These are phyloP conservation scores for Morelia viridis DNA, from an alignment of 2,797 vertebrate genomes.

Conservation along the genomic window DNA sequence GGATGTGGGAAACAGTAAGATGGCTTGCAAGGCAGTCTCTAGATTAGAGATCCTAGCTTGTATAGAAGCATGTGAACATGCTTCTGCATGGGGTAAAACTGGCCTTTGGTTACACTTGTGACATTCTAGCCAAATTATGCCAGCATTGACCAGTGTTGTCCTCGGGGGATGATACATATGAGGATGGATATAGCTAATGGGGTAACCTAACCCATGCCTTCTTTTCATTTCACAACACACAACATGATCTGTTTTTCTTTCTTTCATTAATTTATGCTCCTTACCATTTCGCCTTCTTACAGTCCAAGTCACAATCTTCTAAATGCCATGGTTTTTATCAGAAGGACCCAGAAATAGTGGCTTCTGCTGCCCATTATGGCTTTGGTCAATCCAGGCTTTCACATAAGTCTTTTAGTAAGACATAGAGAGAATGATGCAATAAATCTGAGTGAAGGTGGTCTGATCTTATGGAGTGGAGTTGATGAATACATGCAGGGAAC, in stretches of 20 bases:
- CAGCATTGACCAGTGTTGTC: background rate
- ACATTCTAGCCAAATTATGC: background rate
- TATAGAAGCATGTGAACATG: background rate
- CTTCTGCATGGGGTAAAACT: background rate
- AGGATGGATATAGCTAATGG: background rate
- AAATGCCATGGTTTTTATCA: background rate
- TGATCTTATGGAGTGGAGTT: background rate
- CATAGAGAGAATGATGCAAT: background rate
- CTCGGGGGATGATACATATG: background rate
- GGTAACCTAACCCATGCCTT: background rate
- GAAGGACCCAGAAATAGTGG: background rate
- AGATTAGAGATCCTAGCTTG: background rate
- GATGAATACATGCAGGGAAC: background rate
- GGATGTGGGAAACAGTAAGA: background rate
- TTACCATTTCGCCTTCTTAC: background rate
- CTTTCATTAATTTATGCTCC: background rate
- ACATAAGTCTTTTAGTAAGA: background rate
- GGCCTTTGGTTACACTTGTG: background rate
- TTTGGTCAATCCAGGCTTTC: background rate
- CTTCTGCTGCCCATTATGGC: background rate
- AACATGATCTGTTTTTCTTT: background rate
- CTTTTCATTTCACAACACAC: background rate
- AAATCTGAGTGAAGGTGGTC: background rate
- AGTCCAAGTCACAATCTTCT: background rate
- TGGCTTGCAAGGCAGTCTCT: background rate